These are phyloP conservation scores for Dynastes tityus DNA, from an alignment of 2,888 invertebrate species.

Conservation along the genomic window DNA sequence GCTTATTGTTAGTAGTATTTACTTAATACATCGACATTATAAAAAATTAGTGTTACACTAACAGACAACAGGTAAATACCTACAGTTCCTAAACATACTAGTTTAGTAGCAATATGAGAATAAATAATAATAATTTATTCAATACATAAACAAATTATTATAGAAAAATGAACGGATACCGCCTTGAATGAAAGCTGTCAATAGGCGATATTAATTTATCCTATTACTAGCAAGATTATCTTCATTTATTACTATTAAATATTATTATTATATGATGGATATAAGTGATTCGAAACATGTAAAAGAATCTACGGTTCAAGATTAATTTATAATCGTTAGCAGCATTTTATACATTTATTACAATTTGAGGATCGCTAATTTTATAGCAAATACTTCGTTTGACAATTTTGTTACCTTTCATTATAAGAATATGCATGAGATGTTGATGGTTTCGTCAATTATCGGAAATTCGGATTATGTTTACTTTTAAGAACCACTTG, in stretches of 20 bases:
- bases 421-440: neutral
- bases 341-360: slow-evolving; percentile 40
- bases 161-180: neutral
- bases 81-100: too few species aligned
- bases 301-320: slow-evolving; percentile 11
- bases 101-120: too few species aligned
- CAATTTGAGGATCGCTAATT: slow-evolving; percentile 31
- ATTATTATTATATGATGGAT: slow-evolving; percentile 17
- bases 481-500: neutral
- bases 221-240: slow-evolving; percentile 6
- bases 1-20: too few species aligned
- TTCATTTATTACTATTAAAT: slow-evolving; percentile 12
- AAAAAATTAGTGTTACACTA: too few species aligned
- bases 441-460: slow-evolving; percentile 24
- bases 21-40: too few species aligned
- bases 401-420: slow-evolving; percentile 18
- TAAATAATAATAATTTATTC: neutral
- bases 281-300: slow-evolving; percentile 13
- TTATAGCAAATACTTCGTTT: slow-evolving; percentile 26
- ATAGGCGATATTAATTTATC: neutral
- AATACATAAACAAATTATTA: neutral
- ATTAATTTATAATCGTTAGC: slow-evolving; percentile 33
- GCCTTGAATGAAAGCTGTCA: slow-evolving; percentile 6
- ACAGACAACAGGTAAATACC: too few species aligned
- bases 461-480: slow-evolving; percentile 8